phyloP scores from a whole-genome alignment of 2,113 vertebrate species.

The Stegastes partitus region DNA sequence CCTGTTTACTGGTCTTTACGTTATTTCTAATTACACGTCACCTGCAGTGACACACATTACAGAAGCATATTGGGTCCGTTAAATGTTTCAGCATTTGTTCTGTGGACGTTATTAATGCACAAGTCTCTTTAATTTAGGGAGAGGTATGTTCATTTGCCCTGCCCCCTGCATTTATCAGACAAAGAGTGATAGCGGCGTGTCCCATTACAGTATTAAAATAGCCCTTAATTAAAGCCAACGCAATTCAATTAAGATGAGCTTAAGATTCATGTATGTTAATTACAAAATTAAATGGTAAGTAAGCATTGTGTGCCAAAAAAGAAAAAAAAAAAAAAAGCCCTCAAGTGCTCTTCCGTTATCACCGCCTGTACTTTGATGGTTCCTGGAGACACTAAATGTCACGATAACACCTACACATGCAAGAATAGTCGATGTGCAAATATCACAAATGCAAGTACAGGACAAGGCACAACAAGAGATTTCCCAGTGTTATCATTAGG shows the following conservation, averaged over 20 bases:
- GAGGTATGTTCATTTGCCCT: constrained; percentile 34
- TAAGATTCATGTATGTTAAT: constrained; percentile 72
- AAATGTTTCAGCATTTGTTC: background rate
- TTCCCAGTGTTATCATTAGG: constrained; percentile 22
- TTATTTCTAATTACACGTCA: constrained; percentile 9
- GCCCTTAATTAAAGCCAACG: constrained; percentile 73
- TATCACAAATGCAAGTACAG: constrained; percentile 56
- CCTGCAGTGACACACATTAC: constrained; percentile 4
- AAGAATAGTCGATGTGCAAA: constrained; percentile 52
- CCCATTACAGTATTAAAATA: constrained; percentile 59
- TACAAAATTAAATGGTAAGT: constrained; percentile 65
- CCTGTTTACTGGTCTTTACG: constrained; percentile 48
- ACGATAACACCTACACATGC: constrained; percentile 49
- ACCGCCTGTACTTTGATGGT: constrained; percentile 34
- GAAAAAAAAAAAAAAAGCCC: constrained; percentile 20
- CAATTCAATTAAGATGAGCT: constrained; percentile 75
- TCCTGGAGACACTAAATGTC: constrained; percentile 58
- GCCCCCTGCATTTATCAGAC: constrained; percentile 55
- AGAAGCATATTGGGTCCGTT: background rate
- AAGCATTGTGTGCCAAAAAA: constrained; percentile 46
- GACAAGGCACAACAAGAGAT: constrained; percentile 35
- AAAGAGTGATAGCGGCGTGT: constrained; percentile 34
- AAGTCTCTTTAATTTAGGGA: constrained; percentile 46
- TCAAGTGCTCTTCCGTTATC: constrained; percentile 40
- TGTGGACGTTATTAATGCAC: constrained; percentile 27